A percentile compares a stretch with the other conserved stretches of the same genome.
Conservation (phyloP, 2,797 vertebrate species). For the Anableps anableps region DNA sequence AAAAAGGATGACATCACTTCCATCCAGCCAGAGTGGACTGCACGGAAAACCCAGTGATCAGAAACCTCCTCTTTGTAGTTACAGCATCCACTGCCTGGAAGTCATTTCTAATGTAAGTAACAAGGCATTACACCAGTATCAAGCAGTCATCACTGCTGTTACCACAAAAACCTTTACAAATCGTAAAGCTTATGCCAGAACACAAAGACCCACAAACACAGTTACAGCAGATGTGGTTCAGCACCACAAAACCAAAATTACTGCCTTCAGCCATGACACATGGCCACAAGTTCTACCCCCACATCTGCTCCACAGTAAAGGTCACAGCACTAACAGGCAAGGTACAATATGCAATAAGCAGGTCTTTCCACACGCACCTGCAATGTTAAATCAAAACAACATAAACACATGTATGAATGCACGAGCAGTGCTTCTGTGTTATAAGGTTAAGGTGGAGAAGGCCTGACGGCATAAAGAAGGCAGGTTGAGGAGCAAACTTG, state of each 20-base stretch:
- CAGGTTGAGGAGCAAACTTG: neutral
- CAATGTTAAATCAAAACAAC: neutral
- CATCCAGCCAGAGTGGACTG: neutral
- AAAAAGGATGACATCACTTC: conserved; percentile 29
- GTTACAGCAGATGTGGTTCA: neutral
- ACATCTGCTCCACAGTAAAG: neutral
- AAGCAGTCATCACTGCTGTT: neutral
- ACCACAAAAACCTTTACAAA: neutral
- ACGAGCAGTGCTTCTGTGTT: neutral
- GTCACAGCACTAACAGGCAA: neutral
- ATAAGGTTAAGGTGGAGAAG: no score
- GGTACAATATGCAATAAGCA: neutral
- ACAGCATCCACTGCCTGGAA: conserved; percentile 17
- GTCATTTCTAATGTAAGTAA: conserved; percentile 1
- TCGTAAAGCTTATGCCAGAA: neutral
- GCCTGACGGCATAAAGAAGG: neutral
- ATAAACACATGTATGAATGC: neutral
- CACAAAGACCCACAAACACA: neutral
- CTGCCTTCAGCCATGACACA: neutral
- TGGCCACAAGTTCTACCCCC: neutral
- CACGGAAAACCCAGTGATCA: neutral
- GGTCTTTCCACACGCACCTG: neutral
- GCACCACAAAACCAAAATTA: conserved; percentile 6
- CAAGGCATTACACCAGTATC: neutral
- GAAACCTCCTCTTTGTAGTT: neutral